These are phyloP conservation scores for Nematopogon swammerdamellus DNA, from an alignment of 2,888 invertebrate genomes.

Conservation along the genomic window DNA sequence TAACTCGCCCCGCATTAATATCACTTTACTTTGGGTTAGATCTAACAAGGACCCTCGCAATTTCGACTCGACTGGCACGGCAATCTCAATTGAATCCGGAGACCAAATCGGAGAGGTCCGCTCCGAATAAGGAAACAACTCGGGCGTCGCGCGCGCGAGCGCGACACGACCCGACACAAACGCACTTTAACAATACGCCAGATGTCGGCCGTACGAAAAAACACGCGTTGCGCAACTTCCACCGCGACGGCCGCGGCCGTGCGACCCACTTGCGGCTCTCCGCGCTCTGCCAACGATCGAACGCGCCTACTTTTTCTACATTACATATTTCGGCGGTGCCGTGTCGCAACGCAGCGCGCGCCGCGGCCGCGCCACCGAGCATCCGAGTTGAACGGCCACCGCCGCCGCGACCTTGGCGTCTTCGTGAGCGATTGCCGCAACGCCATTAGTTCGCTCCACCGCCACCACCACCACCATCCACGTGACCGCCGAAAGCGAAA, in stretches of 20 bases:
- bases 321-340: slow-evolving; percentile 43
- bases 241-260: slow-evolving; percentile 8
- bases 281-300: slow-evolving; percentile 38
- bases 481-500: slow-evolving; percentile 49
- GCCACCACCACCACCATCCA: slow-evolving; percentile 11
- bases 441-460: background rate
- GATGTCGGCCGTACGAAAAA: slow-evolving; percentile 27
- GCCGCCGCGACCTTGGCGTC: slow-evolving; percentile 36
- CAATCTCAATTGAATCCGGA: too few species aligned
- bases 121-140: slow-evolving; percentile 38
- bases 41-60: too few species aligned
- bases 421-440: slow-evolving; percentile 29
- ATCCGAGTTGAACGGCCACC: slow-evolving; percentile 52
- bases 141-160: too few species aligned
- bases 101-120: too few species aligned
- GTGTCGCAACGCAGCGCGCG: slow-evolving; percentile 48
- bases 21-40: too few species aligned
- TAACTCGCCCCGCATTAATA: too few species aligned
- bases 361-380: slow-evolving; percentile 24
- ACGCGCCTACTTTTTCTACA: slow-evolving; percentile 50
- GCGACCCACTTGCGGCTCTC: slow-evolving; percentile 42
- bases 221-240: slow-evolving; percentile 34
- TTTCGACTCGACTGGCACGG: too few species aligned
- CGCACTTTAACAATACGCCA: background rate
- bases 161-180: slow-evolving; percentile 23